phyloP scores from a whole-genome alignment of 1,140 invertebrate genomes.

The Drosophila orena region DNA sequence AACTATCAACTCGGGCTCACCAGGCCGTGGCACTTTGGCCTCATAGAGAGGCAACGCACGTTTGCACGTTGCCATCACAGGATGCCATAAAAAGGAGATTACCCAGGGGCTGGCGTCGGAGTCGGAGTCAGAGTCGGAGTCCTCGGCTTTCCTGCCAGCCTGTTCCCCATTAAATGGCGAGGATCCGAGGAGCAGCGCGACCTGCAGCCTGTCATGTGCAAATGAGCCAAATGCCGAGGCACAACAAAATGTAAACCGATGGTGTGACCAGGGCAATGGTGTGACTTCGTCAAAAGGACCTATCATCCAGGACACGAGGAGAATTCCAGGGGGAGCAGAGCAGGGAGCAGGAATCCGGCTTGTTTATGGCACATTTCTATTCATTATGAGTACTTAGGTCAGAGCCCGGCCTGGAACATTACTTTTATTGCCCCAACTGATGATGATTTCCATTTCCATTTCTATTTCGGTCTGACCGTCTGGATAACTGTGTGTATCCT shows the following conservation, averaged over 20 bases:
- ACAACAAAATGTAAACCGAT: conserved; percentile 59
- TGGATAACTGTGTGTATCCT: conserved; percentile 24
- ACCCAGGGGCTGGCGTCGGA: conserved; percentile 32
- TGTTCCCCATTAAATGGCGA: conserved; percentile 58
- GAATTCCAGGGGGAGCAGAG: neutral
- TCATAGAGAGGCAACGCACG: conserved; percentile 67
- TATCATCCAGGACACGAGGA: neutral
- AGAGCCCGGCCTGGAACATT: conserved; percentile 60
- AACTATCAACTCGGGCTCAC: conserved; percentile 49
- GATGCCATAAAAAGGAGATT: conserved; percentile 75
- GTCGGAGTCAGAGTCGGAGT: conserved; percentile 8
- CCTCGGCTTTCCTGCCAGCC: conserved; percentile 18
- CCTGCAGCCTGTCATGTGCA: conserved; percentile 57
- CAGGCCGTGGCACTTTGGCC: conserved; percentile 14
- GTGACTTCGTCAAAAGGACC: conserved; percentile 22
- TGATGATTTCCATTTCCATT: conserved; percentile 56
- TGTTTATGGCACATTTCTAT: conserved; percentile 81
- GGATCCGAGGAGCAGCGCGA: conserved; percentile 15
- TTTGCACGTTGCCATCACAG: conserved; percentile 60
- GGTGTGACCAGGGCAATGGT: conserved; percentile 22
- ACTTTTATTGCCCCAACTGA: conserved; percentile 68
- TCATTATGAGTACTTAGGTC: conserved; percentile 76
- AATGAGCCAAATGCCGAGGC: conserved; percentile 66
- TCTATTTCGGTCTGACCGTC: conserved; percentile 26
- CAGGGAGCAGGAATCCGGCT: conserved; percentile 7